Percentiles rank a stretch among this genome's conserved stretches.
phyloP scores from a whole-genome alignment of 1,140 invertebrate species.

The Phthorimaea operculella region DNA sequence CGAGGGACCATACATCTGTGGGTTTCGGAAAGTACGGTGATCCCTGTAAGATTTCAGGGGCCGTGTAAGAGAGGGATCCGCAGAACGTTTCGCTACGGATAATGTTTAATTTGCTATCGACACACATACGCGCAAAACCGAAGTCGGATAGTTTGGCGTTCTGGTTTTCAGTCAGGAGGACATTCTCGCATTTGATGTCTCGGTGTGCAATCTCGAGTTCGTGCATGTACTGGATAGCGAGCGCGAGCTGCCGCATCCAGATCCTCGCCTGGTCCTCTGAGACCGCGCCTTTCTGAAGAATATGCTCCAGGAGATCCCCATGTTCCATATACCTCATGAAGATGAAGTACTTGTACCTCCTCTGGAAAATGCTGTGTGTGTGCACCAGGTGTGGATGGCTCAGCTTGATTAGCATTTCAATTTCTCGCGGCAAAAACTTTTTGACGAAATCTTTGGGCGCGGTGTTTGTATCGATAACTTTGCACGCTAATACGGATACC shows the following conservation, averaged over 20 bases:
- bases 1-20: constrained; percentile 77
- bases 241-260: constrained; percentile 75
- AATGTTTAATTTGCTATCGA: constrained; percentile 66
- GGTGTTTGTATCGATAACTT: constrained; percentile 77
- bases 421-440: constrained; percentile 81
- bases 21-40: constrained; percentile 73
- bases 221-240: constrained; percentile 78
- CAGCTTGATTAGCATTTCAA: constrained; percentile 76
- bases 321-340: constrained; percentile 77
- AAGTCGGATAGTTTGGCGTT: constrained; percentile 84
- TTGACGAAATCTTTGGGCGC: constrained; percentile 79
- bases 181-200: constrained; percentile 84
- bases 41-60: constrained; percentile 76
- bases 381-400: constrained; percentile 79
- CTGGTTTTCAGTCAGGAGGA: constrained; percentile 75
- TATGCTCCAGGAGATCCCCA: constrained; percentile 74
- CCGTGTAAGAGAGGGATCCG: constrained; percentile 77
- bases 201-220: constrained; percentile 79
- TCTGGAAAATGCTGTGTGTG: constrained; percentile 78
- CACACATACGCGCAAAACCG: constrained; percentile 74
- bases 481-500: constrained; percentile 69
- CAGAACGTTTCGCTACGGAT: constrained; percentile 77
- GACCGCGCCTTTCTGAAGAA: constrained; percentile 71
- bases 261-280: constrained; percentile 72
- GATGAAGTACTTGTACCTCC: constrained; percentile 73